These are phyloP conservation scores for Lophochroa leadbeateri DNA, from an alignment of 2,113 vertebrate genomes.

Conservation along the genomic window DNA sequence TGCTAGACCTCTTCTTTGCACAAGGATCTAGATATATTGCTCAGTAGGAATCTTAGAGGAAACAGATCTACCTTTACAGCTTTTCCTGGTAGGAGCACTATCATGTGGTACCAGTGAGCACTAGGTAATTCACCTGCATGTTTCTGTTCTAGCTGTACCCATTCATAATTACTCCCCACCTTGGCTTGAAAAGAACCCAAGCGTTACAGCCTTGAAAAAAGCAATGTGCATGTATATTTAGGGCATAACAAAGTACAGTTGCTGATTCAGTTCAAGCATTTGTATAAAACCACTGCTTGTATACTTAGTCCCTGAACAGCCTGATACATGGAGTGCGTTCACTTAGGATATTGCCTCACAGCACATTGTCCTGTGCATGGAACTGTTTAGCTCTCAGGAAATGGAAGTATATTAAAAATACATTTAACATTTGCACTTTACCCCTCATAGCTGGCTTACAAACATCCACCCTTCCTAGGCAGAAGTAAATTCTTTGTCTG, in stretches of 20 bases:
- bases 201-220: not conserved
- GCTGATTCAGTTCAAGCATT: not conserved
- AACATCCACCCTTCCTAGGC: not conserved
- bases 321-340: accelerated
- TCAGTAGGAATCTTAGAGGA: not conserved
- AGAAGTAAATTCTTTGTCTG: slow-evolving; percentile 26
- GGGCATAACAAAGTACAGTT: not conserved
- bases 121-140: not conserved
- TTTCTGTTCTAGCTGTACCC: not conserved
- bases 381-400: not conserved
- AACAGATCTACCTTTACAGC: not conserved
- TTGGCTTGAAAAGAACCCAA: not conserved
- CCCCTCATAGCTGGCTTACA: not conserved
- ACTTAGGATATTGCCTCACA: not conserved
- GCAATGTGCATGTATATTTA: not conserved
- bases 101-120: not conserved
- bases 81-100: not conserved
- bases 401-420: slow-evolving; percentile 20
- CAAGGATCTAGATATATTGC: no score
- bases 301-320: not conserved
- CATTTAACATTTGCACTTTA: slow-evolving; percentile 3
- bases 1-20: no score
- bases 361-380: not conserved
- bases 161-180: not conserved
- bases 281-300: not conserved